Evolutionary conservation across 2,797 vertebrate genomes (phyloP), one percentile per base, ranked within the genome.

Genomic region (Gambelia wislizenii): DNA sequence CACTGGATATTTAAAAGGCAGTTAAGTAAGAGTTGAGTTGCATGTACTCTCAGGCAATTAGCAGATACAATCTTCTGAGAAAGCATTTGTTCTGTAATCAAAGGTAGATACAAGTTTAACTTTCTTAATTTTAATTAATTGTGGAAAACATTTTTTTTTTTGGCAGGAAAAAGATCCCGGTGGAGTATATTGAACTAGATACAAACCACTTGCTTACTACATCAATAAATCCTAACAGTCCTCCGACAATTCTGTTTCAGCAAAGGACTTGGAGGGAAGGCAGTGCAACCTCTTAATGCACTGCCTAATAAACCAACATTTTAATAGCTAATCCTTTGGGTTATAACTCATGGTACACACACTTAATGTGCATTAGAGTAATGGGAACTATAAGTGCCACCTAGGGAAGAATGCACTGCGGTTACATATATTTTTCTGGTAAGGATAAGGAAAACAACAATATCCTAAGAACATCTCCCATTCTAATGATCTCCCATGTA

Each of bases 111-210:
- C 47, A 90, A 0, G 0, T 2, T 88, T 64, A 93, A 86, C 47
- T 87, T 90, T 56, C 25, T 1, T 74, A 84, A 88, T 92, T 93
- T 93, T 93, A 94, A 91, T 94, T 94, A 93, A 89, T 84, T 39
- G 27, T 80, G 64, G 33, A 92, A n/a, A 67, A 88, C 33, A 52
- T 72, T 82, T 81, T 56, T 18, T 89, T 87, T 49, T 2, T 42
- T 22, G 54, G 56, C 56, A 56, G 47, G 61, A 92, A 91, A 91
- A 18, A 36, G 33, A 18, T 14, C 81, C 33, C 22, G 3, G n/a
- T 78, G 61, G 81, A 91, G 87, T 91, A 92, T 87, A 87, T 70
- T 94, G 89, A 90, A 90, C 61, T 83, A 91, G 72, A 75, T 0
- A 87, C 52, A 89, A 93, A 87, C 33, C 78, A 36, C 42, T 90